Base-by-base conservation (phyloP, 1,140 invertebrate species). In the Trinorchestia longiramus region DNA sequence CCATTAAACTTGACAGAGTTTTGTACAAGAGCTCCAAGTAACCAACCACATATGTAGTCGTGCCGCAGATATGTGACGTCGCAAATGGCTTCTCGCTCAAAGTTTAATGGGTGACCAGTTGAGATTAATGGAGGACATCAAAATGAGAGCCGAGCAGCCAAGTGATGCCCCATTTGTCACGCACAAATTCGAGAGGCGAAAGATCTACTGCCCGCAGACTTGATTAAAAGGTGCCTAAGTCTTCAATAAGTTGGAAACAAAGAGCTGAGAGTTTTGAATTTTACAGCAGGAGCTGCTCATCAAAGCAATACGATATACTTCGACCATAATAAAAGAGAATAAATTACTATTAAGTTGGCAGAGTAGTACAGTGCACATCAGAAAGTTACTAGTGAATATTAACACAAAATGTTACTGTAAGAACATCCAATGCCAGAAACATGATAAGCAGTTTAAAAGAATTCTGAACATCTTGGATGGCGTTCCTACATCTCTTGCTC, bases 51-150 rank as follows among this genome's bases (percentile, higher is more conserved):
- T 36, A 77, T 23, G 11, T 77, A 11, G 62, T 77, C 62, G 62
- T 11, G 62, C 28, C 1, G 62, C 36, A 77, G 62, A 77, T 77
- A 28, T 28, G 62, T 28, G 62, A 36, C 62, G 62, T 77, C 62
- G 62, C 62, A 77, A 77, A 77, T 77, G 62, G 62, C 41, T 43
- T 43, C 88, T 91, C 88, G 88, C 88, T 91, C 11, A 4, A 44
- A 44, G 88, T 91, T 91, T 91, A 91, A 91, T 91, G 36, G 88
- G 19, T 43, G 43, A 41, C 88, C 88, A 91, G 88, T 91, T 91
- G 43, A 91, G 88, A 91, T 91, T 91, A 91, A 91, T 91, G 41
- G 41, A 43, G 41, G 43, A 91, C 41, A 91, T 91, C 43, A 91
- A 91, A 44, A 91, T 15, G 41, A 42, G 41, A 15, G 41, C 88